Percentiles rank a stretch among this genome's conserved stretches.
These are phyloP conservation scores for Mystacornis crossleyi DNA, from an alignment of 2,113 vertebrate genomes.

Conservation along the genomic window DNA sequence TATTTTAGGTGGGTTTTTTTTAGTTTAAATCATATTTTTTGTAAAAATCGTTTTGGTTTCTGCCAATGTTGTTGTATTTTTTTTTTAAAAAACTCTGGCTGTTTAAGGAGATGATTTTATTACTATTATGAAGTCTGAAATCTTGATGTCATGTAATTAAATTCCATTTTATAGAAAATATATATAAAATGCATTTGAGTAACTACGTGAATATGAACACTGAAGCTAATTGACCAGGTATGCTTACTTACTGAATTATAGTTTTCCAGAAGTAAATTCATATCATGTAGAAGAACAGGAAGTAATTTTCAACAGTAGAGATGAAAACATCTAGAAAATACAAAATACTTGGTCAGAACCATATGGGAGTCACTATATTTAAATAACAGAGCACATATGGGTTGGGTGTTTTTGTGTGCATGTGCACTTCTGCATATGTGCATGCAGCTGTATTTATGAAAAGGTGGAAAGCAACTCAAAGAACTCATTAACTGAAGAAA, in stretches of 20 bases:
- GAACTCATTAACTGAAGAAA: neutral
- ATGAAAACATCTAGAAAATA: neutral
- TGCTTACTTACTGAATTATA: neutral
- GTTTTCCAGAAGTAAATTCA: neutral
- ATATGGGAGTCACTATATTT: neutral
- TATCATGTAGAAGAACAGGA: neutral
- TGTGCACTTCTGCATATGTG: neutral
- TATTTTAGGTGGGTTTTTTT: neutral
- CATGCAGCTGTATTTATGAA: neutral
- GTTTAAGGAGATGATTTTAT: neutral
- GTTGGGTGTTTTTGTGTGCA: accelerated
- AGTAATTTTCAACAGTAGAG: neutral
- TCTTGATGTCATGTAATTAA: neutral
- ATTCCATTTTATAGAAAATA: neutral
- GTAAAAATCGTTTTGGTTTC: accelerated
- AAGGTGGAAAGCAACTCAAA: neutral
- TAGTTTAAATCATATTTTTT: neutral
- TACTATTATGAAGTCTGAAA: neutral
- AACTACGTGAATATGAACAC: neutral
- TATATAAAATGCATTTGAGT: neutral
- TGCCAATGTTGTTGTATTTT: neutral
- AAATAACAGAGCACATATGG: neutral
- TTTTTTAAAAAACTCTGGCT: neutral
- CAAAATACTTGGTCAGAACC: neutral
- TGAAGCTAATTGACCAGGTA: neutral